Percentiles rank a stretch among this genome's conserved stretches.
phyloP scores from a whole-genome alignment of 2,113 vertebrate species.

The Megaptera novaeangliae region DNA sequence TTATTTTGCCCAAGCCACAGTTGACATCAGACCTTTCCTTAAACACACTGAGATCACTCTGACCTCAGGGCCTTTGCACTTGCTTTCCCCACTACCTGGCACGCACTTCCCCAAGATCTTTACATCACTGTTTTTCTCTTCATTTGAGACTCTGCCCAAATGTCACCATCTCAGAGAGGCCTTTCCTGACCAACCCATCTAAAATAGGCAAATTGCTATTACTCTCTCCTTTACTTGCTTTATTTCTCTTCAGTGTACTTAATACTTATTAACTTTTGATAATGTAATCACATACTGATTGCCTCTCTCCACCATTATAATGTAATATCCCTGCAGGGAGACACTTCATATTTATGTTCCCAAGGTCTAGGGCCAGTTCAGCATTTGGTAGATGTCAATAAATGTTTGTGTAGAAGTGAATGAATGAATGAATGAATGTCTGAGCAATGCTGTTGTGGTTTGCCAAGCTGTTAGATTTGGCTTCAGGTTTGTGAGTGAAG shows the following conservation, averaged over 20 bases:
- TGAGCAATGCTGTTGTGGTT: not conserved
- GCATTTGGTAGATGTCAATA: not conserved
- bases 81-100: not conserved
- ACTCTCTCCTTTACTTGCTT: not conserved
- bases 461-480: not conserved
- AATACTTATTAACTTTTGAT: not conserved
- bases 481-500: not conserved
- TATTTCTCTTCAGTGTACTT: not conserved
- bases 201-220: not conserved
- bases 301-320: not conserved
- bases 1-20: not conserved
- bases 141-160: not conserved
- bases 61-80: not conserved
- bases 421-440: not conserved
- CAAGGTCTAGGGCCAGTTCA: not conserved
- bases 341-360: not conserved
- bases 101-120: not conserved
- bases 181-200: not conserved
- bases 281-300: not conserved
- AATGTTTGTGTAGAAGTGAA: not conserved
- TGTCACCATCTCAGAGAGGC: not conserved
- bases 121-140: not conserved
- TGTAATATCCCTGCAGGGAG: not conserved
- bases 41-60: not conserved
- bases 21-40: not conserved